phyloP scores from a whole-genome alignment of 2,888 invertebrate genomes.

The Xestoiulus laeticollis region DNA sequence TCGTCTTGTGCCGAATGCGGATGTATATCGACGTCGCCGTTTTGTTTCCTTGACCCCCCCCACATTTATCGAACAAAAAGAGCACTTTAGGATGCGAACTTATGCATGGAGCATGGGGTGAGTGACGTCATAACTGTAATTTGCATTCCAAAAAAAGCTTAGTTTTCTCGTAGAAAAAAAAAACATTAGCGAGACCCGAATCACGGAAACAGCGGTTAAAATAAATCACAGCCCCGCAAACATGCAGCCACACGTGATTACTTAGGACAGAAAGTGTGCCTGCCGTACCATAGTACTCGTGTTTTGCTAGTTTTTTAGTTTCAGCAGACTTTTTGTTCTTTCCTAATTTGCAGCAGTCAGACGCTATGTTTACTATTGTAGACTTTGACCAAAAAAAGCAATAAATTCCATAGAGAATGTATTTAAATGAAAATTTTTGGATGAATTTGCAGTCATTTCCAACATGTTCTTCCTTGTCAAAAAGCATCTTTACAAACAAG shows the following conservation, averaged over 20 bases:
- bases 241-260: conserved; percentile 5
- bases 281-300: background rate
- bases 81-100: background rate
- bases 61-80: conserved; percentile 14
- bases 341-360: conserved; percentile 38
- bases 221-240: background rate
- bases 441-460: background rate
- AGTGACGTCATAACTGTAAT: conserved; percentile 2
- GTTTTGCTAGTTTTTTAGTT: conserved; percentile 36
- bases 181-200: background rate
- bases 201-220: background rate
- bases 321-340: conserved; percentile 16
- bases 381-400: conserved; percentile 46
- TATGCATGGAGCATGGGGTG: conserved; percentile 26
- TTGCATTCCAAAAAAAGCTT: conserved; percentile 2
- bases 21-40: background rate
- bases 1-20: conserved; percentile 29
- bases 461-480: background rate
- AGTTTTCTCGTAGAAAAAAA: background rate
- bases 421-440: conserved; percentile 29
- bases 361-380: conserved; percentile 45
- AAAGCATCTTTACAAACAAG: background rate
- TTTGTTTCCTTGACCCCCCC: background rate
- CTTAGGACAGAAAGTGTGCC: conserved; percentile 18
- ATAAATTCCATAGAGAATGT: conserved; percentile 47